Base-by-base conservation (phyloP, 2,113 vertebrate genomes). In the Lota lota region DNA sequence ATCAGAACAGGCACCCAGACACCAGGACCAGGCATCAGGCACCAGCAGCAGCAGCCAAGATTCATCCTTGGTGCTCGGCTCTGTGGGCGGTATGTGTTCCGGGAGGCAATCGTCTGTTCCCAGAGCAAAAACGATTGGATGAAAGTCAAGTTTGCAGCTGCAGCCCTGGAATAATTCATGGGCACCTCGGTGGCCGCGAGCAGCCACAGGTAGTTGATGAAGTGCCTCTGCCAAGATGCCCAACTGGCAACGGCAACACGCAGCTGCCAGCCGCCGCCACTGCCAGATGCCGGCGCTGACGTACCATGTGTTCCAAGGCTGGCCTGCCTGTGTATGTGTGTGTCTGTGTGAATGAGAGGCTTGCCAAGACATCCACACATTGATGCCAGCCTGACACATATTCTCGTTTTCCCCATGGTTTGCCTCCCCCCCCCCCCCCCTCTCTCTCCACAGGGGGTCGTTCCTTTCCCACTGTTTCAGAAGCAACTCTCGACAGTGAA, bases 201-300 rank as follows among this genome's bases (percentile, higher is more conserved):
- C 87, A 93, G 91, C 92, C 89, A 93, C 92, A 93, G 92, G 92
- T 93, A 93, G 92, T 92, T 93, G 92, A 93, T 93, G 91, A 93
- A 93, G 92, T 93, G 90, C 90, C 92, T 83, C 90, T 93, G 92
- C 92, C 92, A 93, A 93, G 87, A 85, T 85, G 91, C 88, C 92
- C 92, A 93, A 93, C 92, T 93, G 92, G 91, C 77, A 80, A 91
- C 92, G 91, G 92, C 79, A 90, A 92, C 92, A 88, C 92, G 87
- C 92, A 93, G 92, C 92, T 93, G 92, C 89, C 86, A 88, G 88
- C 89, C 93, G 89, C 92, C 92, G 92, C 81, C 78, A 75, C 84
- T 85, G 91, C 92, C 92, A 93, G 92, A 93, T 93, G 92, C 92
- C 88, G 85, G 89, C 85, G 87, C 88, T 88, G 89, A 91, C 86